phyloP scores from a whole-genome alignment of 2,888 invertebrate species.

The Coecobrya sp. region DNA sequence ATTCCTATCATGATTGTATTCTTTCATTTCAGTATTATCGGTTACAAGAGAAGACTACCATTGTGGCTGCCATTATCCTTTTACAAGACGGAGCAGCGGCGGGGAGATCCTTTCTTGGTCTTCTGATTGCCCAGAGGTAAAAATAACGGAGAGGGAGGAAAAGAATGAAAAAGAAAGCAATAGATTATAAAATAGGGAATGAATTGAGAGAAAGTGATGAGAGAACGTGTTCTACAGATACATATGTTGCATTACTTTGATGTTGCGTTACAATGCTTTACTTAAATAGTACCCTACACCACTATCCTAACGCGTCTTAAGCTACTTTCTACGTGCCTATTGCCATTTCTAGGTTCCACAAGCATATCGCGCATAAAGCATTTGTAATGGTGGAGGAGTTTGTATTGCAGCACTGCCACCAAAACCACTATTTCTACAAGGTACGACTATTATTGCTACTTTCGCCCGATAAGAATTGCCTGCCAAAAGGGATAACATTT shows the following conservation, averaged over 20 bases:
- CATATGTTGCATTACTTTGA: constrained; percentile 50
- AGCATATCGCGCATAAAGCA: constrained; percentile 10
- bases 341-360: constrained; percentile 10
- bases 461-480: constrained; percentile 77
- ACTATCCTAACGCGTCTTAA: background rate
- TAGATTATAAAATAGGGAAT: constrained; percentile 78
- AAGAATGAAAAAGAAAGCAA: constrained; percentile 76
- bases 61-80: constrained; percentile 85
- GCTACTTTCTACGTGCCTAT: constrained; percentile 4
- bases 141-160: constrained; percentile 58
- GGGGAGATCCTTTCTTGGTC: constrained; percentile 82
- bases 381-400: background rate
- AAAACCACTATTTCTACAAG: constrained; percentile 6
- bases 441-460: constrained; percentile 70
- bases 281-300: background rate
- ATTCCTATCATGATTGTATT: constrained; percentile 34
- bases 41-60: constrained; percentile 84
- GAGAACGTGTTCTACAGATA: constrained; percentile 45
- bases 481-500: constrained; percentile 78
- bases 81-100: constrained; percentile 79
- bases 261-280: background rate
- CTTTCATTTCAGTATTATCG: constrained; percentile 79
- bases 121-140: constrained; percentile 84
- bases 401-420: background rate
- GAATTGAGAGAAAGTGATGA: constrained; percentile 66